Evolutionary conservation across 2,113 vertebrate genomes (phyloP).

Genomic region (Leucosticte australis): DNA sequence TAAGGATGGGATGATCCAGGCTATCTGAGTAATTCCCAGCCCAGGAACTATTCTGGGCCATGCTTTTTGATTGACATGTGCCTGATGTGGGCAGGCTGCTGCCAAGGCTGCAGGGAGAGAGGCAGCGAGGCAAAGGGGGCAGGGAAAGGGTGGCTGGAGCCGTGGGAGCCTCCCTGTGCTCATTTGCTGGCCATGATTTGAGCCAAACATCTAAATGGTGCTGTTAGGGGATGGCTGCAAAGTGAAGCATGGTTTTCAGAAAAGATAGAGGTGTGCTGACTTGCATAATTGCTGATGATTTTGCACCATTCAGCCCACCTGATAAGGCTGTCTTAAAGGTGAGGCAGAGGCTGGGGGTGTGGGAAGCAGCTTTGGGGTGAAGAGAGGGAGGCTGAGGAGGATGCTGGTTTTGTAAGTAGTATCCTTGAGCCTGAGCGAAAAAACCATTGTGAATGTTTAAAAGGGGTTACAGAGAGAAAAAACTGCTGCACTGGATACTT

Average conservation of each 20-base stretch:
- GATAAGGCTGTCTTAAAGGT: background rate
- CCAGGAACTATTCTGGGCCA: background rate
- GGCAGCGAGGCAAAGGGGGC: background rate
- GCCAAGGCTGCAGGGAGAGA: background rate
- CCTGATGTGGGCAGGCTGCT: rapidly evolving
- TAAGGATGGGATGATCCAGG: background rate
- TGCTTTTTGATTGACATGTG: background rate
- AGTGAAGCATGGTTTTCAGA: rapidly evolving
- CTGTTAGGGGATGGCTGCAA: background rate
- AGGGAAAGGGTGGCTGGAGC: background rate
- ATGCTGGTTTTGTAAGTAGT: background rate
- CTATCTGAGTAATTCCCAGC: background rate
- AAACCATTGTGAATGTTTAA: background rate
- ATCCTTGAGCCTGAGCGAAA: background rate
- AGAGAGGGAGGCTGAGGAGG: background rate
- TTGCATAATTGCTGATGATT: background rate
- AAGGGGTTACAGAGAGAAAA: background rate
- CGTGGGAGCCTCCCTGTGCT: rapidly evolving
- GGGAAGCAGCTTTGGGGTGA: background rate
- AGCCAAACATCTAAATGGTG: background rate
- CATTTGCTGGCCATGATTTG: background rate
- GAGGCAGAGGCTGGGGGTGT: background rate
- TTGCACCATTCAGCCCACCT: background rate
- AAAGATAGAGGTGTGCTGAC: background rate
- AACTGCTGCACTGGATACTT: background rate